Evolutionary conservation across 2,888 invertebrate genomes (phyloP).

Genomic region (Trachelus iudaicus): DNA sequence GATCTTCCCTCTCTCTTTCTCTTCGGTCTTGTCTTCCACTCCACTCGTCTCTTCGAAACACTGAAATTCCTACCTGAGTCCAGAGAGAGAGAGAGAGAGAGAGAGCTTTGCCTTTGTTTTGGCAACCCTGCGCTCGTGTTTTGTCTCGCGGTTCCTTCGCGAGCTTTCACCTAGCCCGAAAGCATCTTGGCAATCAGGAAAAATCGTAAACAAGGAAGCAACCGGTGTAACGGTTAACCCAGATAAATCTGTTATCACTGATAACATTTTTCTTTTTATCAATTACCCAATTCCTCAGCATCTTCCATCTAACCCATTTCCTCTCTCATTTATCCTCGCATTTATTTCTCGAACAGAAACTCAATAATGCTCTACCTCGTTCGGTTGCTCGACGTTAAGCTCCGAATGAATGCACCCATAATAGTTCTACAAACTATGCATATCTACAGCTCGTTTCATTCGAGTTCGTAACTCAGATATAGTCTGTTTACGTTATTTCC

Average conservation of each 20-base stretch:
- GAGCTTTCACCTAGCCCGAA: neutral
- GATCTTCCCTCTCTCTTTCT: neutral
- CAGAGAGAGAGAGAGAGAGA: neutral
- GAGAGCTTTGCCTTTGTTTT: neutral
- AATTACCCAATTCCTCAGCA: neutral
- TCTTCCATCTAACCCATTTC: neutral
- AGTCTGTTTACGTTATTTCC: neutral
- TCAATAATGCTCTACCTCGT: too few species aligned
- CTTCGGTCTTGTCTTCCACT: neutral
- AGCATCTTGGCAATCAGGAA: neutral
- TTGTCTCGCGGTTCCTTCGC: neutral
- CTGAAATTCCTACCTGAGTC: neutral
- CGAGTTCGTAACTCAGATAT: neutral
- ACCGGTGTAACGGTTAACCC: neutral
- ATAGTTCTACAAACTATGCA: neutral
- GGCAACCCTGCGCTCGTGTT: neutral
- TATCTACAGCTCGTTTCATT: neutral
- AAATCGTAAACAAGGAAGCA: neutral
- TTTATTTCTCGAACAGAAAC: too few species aligned
- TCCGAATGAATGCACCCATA: neutral
- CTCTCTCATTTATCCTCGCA: too few species aligned
- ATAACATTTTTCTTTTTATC: neutral
- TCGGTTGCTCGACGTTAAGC: neutral
- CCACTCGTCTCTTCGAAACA: too few species aligned
- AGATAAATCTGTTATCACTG: neutral